Conservation (phyloP, 2,113 vertebrate species). For the Etheostoma cragini region DNA sequence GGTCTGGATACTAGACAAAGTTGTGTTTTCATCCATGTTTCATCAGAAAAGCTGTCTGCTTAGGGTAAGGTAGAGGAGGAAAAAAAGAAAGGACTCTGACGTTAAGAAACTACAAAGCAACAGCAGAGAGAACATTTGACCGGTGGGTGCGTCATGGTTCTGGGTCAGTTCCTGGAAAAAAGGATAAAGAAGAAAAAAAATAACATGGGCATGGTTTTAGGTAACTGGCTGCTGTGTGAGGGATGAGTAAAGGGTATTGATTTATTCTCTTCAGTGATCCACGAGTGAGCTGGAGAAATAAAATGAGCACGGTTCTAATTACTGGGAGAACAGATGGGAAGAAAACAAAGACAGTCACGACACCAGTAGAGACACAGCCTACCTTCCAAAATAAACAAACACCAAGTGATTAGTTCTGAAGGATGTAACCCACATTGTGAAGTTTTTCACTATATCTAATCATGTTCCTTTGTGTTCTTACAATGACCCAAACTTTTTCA, state of each 20-base stretch:
- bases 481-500: slow-evolving; percentile 22
- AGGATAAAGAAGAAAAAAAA: slow-evolving; percentile 76
- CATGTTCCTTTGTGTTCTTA: slow-evolving; percentile 9
- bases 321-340: slow-evolving; percentile 80
- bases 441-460: slow-evolving; percentile 42
- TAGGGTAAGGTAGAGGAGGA: slow-evolving; percentile 37
- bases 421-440: slow-evolving; percentile 60
- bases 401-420: slow-evolving; percentile 61
- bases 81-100: slow-evolving; percentile 62
- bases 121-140: slow-evolving; percentile 84
- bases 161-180: slow-evolving; percentile 84
- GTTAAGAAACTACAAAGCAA: slow-evolving; percentile 79
- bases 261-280: slow-evolving; percentile 84
- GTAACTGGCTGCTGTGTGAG: slow-evolving; percentile 82
- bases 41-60: slow-evolving; percentile 71
- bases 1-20: slow-evolving; percentile 40
- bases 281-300: slow-evolving; percentile 79
- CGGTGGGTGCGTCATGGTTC: slow-evolving; percentile 81
- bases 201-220: slow-evolving; percentile 81
- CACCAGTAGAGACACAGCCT: slow-evolving; percentile 71
- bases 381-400: slow-evolving; percentile 79
- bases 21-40: slow-evolving; percentile 74
- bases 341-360: slow-evolving; percentile 83
- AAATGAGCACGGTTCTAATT: slow-evolving; percentile 81
- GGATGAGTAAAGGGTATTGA: slow-evolving; percentile 83